These are phyloP conservation scores for Odocoileus hemionus DNA, from an alignment of 2,113 vertebrate species.

Conservation along the genomic window DNA sequence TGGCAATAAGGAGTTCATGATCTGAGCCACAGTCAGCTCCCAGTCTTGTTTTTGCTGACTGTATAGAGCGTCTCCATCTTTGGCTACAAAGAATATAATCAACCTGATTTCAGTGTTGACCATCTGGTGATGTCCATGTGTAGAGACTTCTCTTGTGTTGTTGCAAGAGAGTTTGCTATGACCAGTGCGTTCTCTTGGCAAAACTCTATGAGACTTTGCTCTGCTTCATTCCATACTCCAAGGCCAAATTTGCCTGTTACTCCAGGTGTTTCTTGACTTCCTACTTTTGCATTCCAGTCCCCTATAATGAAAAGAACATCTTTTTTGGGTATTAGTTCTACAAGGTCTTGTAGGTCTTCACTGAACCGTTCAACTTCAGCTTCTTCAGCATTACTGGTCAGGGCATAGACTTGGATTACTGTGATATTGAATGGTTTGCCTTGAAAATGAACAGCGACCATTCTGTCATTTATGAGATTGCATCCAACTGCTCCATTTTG, in stretches of 20 bases:
- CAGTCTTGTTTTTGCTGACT: neutral
- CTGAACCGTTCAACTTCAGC: neutral
- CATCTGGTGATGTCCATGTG: neutral
- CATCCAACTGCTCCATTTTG: neutral
- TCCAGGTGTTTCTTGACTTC: neutral
- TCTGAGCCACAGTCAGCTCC: neutral
- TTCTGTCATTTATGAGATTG: neutral
- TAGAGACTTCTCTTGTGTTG: neutral
- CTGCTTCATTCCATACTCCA: neutral
- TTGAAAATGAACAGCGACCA: neutral
- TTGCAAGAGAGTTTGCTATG: neutral
- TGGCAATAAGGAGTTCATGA: neutral
- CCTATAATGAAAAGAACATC: neutral
- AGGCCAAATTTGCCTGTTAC: neutral
- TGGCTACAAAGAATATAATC: neutral
- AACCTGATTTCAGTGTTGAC: neutral
- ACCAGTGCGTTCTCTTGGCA: neutral
- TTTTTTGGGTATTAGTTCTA: neutral
- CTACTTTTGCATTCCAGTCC: neutral
- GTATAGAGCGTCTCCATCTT: neutral
- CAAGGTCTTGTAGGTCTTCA: neutral
- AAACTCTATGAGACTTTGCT: neutral
- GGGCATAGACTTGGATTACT: neutral
- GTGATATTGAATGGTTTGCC: neutral
- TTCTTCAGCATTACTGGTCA: neutral